These are phyloP conservation scores for Brachionus paranguensis DNA, from an alignment of 1,140 invertebrate species.

Conservation along the genomic window DNA sequence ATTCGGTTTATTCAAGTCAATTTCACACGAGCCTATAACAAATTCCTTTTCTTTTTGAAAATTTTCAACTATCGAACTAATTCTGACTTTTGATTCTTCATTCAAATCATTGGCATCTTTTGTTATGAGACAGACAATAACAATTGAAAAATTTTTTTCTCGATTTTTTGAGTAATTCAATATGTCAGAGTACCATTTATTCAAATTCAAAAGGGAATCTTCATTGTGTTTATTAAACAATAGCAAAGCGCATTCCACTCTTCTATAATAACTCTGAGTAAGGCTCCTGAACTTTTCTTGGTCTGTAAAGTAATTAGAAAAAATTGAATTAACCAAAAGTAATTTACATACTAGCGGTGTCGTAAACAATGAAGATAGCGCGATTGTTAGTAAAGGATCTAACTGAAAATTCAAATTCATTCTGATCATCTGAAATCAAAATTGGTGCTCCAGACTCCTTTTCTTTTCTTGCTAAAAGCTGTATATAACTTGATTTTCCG, in stretches of 20 bases:
- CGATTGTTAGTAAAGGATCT: neutral
- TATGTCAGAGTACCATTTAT: conserved; percentile 21
- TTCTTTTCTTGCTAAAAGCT: neutral
- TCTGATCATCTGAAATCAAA: neutral
- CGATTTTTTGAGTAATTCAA: neutral
- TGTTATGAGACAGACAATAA: conserved; percentile 1
- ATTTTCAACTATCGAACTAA: neutral
- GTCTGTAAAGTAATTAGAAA: neutral
- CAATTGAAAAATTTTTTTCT: conserved; percentile 10
- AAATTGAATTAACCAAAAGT: neutral
- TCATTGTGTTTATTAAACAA: conserved; percentile 14
- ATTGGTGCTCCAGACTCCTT: neutral
- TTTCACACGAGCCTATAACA: neutral
- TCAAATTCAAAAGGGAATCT: conserved; percentile 30
- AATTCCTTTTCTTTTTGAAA: conserved; percentile 14
- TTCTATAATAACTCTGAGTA: conserved; percentile 27
- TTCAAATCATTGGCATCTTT: neutral
- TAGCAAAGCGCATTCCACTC: neutral
- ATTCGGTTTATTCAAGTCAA: neutral
- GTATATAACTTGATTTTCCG: conserved; percentile 16
- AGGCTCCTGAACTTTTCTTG: conserved; percentile 22
- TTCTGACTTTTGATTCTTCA: neutral
- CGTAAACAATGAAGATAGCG: neutral
- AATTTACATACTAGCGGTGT: conserved; percentile 28
- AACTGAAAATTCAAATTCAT: conserved; percentile 26